phyloP scores from a whole-genome alignment of 1,140 invertebrate species.

The Anoplophora glabripennis region DNA sequence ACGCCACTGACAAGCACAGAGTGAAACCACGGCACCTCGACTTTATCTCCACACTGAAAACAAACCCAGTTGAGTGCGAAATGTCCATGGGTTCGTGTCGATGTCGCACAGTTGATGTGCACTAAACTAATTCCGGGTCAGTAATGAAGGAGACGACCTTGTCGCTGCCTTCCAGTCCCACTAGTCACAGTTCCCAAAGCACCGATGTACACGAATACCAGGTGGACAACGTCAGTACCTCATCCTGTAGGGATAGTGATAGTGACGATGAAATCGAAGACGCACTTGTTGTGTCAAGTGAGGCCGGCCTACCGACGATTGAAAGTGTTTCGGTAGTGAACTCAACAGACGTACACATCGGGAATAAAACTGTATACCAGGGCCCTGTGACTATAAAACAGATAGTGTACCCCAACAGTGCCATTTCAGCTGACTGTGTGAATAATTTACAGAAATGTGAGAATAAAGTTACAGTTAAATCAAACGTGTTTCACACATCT shows the following conservation, averaged over 20 bases:
- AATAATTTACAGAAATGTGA: too few species aligned
- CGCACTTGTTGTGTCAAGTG: slow-evolving; percentile 1
- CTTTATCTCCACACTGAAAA: too few species aligned
- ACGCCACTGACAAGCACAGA: too few species aligned
- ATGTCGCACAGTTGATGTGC: slow-evolving; percentile 2
- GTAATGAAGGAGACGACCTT: slow-evolving; percentile 6
- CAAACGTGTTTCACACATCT: too few species aligned
- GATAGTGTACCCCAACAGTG: slow-evolving; percentile 51
- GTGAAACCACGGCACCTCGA: too few species aligned
- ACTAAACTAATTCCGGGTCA: slow-evolving; percentile 2
- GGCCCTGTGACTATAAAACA: slow-evolving; percentile 66
- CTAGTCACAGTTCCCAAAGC: slow-evolving; percentile 2
- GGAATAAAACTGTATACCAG: slow-evolving; percentile 63
- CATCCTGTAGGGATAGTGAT: slow-evolving; percentile 8
- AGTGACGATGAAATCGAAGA: slow-evolving; percentile 11
- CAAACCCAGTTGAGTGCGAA: slow-evolving; percentile 1
- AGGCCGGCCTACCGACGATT: slow-evolving; percentile 42
- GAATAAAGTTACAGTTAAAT: too few species aligned
- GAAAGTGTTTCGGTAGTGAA: slow-evolving; percentile 58
- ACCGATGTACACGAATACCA: slow-evolving; percentile 4
- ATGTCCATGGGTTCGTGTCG: not conserved
- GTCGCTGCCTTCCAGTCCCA: slow-evolving; percentile 3
- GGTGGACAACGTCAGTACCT: slow-evolving; percentile 14
- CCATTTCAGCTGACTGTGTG: not conserved
- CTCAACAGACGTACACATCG: slow-evolving; percentile 62